These are phyloP conservation scores for Silurus meridionalis DNA, from an alignment of 2,113 vertebrate genomes.

Conservation along the genomic window DNA sequence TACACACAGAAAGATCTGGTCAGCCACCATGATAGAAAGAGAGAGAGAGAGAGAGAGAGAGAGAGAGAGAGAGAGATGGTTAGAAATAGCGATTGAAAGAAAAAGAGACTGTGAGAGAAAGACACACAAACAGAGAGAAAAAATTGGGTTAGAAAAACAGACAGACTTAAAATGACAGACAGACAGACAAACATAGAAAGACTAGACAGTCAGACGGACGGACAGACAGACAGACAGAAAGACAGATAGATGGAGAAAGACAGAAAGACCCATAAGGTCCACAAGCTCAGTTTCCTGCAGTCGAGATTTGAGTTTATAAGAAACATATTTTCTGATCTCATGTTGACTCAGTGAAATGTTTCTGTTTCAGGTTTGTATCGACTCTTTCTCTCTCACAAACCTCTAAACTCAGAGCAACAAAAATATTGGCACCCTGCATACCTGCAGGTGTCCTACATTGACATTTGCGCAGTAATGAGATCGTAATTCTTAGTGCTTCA, in stretches of 20 bases:
- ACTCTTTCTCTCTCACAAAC: not conserved
- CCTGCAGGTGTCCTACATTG: too few relatives aligned
- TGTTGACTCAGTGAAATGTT: slow-evolving; percentile 51
- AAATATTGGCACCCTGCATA: not conserved
- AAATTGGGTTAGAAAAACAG: not conserved
- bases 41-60: not conserved
- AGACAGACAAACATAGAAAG: not conserved
- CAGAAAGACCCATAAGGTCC: slow-evolving; percentile 31
- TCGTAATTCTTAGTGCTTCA: not conserved
- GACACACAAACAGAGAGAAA: not conserved
- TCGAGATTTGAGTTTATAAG: slow-evolving; percentile 59
- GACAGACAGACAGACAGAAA: not conserved
- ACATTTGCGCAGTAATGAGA: not conserved
- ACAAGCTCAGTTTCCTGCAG: slow-evolving; percentile 54
- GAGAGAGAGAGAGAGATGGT: not conserved
- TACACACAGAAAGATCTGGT: too few relatives aligned
- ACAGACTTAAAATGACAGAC: not conserved
- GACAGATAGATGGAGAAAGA: not conserved
- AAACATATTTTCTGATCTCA: slow-evolving; percentile 38
- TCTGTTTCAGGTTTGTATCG: not conserved
- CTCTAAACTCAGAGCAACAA: not conserved
- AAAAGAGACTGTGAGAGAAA: not conserved
- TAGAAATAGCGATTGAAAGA: not conserved
- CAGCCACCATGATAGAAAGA: not conserved
- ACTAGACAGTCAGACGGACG: not conserved